Evolutionary conservation across 1,140 invertebrate species (phyloP).

Genomic region (Galendromus occidentalis): DNA sequence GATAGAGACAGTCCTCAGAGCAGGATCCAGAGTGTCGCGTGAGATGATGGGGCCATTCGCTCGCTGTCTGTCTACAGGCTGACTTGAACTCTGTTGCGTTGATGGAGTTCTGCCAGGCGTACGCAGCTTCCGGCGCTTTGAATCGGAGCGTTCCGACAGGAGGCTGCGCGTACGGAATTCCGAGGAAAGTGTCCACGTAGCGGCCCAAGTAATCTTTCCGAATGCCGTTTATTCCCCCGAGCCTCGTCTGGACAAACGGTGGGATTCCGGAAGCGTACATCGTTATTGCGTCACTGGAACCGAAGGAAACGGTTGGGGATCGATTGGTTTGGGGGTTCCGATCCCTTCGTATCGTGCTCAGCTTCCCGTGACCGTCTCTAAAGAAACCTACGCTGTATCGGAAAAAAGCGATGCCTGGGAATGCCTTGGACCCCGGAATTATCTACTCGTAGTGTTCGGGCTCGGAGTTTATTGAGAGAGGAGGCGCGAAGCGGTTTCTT

Average conservation of each 20-base stretch:
- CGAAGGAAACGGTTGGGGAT: too few relatives aligned
- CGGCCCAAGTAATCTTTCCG: not conserved
- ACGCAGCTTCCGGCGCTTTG: slow-evolving; percentile 58
- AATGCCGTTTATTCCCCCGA: not conserved
- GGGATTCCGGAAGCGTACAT: not conserved
- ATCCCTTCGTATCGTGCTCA: too few relatives aligned
- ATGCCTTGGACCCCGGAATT: too few relatives aligned
- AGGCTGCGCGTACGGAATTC: slow-evolving; percentile 83
- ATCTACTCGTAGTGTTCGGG: too few relatives aligned
- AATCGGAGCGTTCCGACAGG: slow-evolving; percentile 66
- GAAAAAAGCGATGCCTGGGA: too few relatives aligned
- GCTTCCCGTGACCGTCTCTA: too few relatives aligned
- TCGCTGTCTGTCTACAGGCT: not conserved
- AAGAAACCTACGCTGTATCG: too few relatives aligned
- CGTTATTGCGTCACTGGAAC: not conserved
- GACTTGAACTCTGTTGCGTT: slow-evolving; percentile 1
- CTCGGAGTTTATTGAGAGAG: too few relatives aligned
- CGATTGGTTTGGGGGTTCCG: too few relatives aligned
- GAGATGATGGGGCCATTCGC: not conserved
- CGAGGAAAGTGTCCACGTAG: slow-evolving; percentile 59
- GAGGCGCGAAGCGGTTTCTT: too few relatives aligned
- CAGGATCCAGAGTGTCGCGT: not conserved
- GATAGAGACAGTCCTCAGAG: slow-evolving; percentile 71
- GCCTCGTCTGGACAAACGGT: not conserved
- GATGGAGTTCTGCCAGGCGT: slow-evolving; percentile 49